Evolutionary conservation across 2,113 vertebrate genomes (phyloP).

Genomic region (Antidorcas marsupialis): DNA sequence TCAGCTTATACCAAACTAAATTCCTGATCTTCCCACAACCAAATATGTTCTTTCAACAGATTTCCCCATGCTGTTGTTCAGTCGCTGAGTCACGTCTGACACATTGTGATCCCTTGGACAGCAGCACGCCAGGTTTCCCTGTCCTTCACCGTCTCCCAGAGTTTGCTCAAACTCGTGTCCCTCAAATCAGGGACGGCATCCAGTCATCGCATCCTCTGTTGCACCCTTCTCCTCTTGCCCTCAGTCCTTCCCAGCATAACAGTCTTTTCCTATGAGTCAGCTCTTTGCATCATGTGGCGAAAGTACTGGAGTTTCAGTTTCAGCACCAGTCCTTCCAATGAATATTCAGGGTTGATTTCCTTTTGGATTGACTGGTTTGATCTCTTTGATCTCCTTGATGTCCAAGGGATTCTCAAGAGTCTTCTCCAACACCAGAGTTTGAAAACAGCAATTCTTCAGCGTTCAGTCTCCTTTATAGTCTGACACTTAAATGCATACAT

Average conservation of each 20-base stretch:
- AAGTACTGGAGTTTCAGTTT: neutral
- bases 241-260: neutral
- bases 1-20: neutral
- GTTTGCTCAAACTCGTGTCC: neutral
- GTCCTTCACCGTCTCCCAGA: neutral
- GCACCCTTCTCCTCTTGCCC: neutral
- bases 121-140: neutral
- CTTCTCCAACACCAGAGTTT: neutral
- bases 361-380: neutral
- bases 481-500: neutral
- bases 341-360: neutral
- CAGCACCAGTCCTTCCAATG: neutral
- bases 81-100: neutral
- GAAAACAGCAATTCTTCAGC: neutral
- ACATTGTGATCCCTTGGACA: neutral
- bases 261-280: neutral
- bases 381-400: neutral
- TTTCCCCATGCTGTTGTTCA: neutral
- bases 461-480: neutral
- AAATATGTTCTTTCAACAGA: neutral
- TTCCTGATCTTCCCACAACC: neutral
- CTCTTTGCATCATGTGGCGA: rapidly evolving
- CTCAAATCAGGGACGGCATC: neutral
- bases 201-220: neutral
- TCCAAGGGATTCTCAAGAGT: neutral